These are phyloP conservation scores for Zaprionus vittiger DNA, from an alignment of 1,140 invertebrate species.

Conservation along the genomic window DNA sequence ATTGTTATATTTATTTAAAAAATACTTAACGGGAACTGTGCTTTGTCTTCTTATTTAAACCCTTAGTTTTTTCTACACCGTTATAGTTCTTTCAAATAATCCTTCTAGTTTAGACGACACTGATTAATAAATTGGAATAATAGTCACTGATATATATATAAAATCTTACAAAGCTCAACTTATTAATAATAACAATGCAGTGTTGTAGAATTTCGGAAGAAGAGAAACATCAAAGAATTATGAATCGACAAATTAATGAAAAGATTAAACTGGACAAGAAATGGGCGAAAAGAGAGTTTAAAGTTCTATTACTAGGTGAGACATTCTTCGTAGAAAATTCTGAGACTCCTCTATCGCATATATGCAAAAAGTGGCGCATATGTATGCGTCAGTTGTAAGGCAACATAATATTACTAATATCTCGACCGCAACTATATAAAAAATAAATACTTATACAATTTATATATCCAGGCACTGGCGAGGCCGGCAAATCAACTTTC, in stretches of 20 bases:
- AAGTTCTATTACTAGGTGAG: neutral
- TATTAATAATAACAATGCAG: neutral
- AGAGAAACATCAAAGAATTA: neutral
- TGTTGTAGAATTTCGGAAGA: neutral
- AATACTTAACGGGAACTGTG: too few species aligned
- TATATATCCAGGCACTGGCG: conserved; percentile 94
- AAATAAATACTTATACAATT: neutral
- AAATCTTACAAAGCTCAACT: neutral
- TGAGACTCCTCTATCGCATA: neutral
- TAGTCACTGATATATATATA: neutral
- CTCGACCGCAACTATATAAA: neutral
- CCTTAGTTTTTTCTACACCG: too few species aligned
- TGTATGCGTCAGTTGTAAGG: neutral
- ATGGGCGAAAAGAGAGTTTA: neutral
- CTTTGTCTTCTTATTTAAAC: too few species aligned
- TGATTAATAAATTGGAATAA: neutral
- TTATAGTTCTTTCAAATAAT: neutral
- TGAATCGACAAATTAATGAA: neutral
- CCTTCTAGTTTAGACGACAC: neutral
- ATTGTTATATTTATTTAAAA: neutral
- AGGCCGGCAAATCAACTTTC: conserved; percentile 99
- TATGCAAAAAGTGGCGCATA: neutral
- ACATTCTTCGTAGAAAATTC: neutral
- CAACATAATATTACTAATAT: neutral
- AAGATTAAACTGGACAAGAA: neutral